Conservation (phyloP, 2,797 vertebrate genomes). For the Knipowitschia caucasica region DNA sequence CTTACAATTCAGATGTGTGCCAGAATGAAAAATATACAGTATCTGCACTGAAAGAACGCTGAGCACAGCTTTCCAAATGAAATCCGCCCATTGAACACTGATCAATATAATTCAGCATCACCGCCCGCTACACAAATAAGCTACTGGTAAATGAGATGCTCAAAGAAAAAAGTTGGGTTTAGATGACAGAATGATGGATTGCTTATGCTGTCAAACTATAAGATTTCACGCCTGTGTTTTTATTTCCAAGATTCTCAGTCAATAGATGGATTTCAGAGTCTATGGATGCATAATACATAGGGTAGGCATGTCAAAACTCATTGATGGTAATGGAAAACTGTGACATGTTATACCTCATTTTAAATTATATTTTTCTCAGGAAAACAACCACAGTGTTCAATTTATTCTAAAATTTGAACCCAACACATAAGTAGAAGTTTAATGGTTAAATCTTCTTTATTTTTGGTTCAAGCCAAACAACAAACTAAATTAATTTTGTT, state of each 20-base stretch:
- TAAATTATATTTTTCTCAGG: too few relatives aligned
- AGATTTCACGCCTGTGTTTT: constrained; percentile 32
- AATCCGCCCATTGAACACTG: constrained; percentile 46
- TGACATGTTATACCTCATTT: too few relatives aligned
- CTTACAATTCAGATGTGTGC: constrained; percentile 37
- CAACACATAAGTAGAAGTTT: too few relatives aligned
- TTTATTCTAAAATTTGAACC: too few relatives aligned
- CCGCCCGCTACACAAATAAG: constrained; percentile 57
- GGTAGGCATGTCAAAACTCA: too few relatives aligned
- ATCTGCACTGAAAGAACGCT: constrained; percentile 37
- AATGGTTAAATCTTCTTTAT: too few relatives aligned
- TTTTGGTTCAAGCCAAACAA: too few relatives aligned
- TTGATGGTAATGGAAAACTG: too few relatives aligned
- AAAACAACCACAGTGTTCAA: too few relatives aligned
- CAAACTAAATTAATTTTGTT: too few relatives aligned
- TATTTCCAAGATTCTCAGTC: constrained; percentile 30
- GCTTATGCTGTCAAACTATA: constrained; percentile 35
- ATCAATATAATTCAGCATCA: constrained; percentile 64
- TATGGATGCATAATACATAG: constrained; percentile 13
- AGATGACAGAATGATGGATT: constrained; percentile 48
- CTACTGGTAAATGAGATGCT: constrained; percentile 51
- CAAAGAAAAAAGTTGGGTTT: constrained; percentile 52
- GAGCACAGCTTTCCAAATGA: constrained; percentile 60
- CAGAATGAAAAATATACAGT: constrained; percentile 58
- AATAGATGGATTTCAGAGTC: constrained; percentile 30